Conservation (phyloP, 2,797 vertebrate species). For the Gallinago solitaria region DNA sequence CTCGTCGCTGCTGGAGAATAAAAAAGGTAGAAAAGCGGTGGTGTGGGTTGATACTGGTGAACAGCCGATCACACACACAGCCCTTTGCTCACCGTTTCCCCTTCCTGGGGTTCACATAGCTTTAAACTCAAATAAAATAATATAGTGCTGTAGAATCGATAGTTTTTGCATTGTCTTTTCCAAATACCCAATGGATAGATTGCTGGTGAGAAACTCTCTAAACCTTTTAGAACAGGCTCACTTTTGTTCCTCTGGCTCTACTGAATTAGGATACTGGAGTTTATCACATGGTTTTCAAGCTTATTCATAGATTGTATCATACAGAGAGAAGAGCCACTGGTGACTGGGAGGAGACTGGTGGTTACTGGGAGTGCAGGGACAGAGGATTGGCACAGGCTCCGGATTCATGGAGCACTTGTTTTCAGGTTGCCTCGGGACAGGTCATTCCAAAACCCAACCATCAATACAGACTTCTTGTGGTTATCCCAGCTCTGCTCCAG, state of each 20-base stretch:
- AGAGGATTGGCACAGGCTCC: not conserved
- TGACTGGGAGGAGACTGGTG: not conserved
- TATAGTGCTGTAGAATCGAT: not conserved
- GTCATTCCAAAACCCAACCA: not conserved
- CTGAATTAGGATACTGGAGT: not conserved
- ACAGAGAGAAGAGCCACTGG: not conserved
- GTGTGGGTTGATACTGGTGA: not conserved
- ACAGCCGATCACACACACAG: fast-evolving
- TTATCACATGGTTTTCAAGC: not conserved
- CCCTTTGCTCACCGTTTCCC: not conserved
- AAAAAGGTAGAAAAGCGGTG: not conserved
- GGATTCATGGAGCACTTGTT: fast-evolving
- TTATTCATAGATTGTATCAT: not conserved
- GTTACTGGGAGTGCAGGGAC: not conserved
- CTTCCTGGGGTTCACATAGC: not conserved
- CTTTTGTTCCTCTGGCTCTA: not conserved
- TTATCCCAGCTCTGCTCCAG: fast-evolving
- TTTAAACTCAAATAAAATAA: not conserved
- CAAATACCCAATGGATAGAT: fast-evolving
- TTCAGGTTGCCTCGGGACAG: not conserved
- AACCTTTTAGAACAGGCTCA: not conserved
- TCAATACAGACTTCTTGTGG: not conserved
- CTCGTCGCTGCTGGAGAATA: fast-evolving
- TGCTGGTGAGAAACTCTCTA: not conserved
- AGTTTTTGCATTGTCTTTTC: not conserved